Evolutionary conservation across 2,113 vertebrate species (phyloP).

Genomic region (Scomber colias): DNA sequence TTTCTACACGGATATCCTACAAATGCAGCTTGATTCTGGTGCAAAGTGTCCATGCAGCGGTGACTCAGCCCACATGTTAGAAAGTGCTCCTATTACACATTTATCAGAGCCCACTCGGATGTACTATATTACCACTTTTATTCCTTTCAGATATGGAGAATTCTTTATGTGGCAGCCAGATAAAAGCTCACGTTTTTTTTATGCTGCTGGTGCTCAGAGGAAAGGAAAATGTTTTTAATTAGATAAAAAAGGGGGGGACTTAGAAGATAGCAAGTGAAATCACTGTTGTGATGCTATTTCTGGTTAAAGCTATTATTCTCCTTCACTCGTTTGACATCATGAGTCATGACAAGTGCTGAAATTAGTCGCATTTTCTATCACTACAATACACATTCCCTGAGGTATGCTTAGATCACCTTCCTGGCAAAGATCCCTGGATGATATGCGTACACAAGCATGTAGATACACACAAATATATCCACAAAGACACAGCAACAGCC

Average conservation of each 20-base stretch:
- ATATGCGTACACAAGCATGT: constrained; percentile 17
- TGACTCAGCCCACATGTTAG: constrained; percentile 45
- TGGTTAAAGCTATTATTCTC: neutral
- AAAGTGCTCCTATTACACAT: constrained; percentile 55
- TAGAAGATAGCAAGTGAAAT: neutral
- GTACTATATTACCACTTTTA: constrained; percentile 3
- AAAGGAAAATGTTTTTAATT: constrained; percentile 17
- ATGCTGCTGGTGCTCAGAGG: neutral
- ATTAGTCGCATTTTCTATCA: constrained; percentile 26
- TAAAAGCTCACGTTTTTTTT: constrained; percentile 14
- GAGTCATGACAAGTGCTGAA: constrained; percentile 41
- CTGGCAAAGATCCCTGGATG: constrained; percentile 13
- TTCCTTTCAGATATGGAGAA: constrained; percentile 22
- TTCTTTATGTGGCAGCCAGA: constrained; percentile 27
- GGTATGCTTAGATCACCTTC: constrained; percentile 38
- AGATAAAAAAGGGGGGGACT: neutral
- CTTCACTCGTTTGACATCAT: constrained; percentile 26
- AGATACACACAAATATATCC: constrained; percentile 34
- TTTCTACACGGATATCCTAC: constrained; percentile 6
- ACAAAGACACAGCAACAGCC: constrained; percentile 22
- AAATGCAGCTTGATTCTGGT: constrained; percentile 9
- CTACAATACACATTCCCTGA: constrained; percentile 21
- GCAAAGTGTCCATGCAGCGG: constrained; percentile 35
- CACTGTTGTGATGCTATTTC: constrained; percentile 44
- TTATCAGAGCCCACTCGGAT: constrained; percentile 41